Conservation (phyloP, 2,113 vertebrate species). For the Pygoscelis antarcticus region DNA sequence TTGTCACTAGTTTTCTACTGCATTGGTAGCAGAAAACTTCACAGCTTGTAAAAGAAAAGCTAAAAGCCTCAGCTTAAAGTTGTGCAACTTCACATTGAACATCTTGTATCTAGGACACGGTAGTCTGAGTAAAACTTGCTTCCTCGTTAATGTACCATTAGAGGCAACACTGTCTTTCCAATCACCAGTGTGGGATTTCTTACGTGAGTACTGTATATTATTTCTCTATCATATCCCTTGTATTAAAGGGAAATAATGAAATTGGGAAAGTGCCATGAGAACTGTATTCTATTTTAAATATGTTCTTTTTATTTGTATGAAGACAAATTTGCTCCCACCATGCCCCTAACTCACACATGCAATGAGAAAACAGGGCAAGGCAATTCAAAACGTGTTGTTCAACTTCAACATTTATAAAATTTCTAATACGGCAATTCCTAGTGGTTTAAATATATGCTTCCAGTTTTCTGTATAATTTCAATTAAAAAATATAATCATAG, state of each 20-base stretch:
- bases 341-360: background rate
- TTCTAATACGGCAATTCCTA: background rate
- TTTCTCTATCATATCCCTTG: background rate
- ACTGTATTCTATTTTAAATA: background rate
- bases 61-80: background rate
- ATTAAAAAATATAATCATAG: background rate
- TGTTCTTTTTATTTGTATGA: background rate
- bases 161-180: background rate
- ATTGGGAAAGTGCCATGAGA: background rate
- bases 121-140: background rate
- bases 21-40: background rate
- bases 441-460: background rate
- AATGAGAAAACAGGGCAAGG: background rate
- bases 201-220: background rate
- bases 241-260: background rate
- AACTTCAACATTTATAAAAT: background rate
- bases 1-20: background rate
- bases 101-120: background rate
- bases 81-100: background rate
- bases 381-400: background rate
- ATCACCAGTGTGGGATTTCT: background rate
- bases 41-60: background rate
- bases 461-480: background rate
- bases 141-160: rapidly evolving
- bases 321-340: background rate